A percentile compares a stretch with the other conserved stretches of the same genome.
These are phyloP conservation scores for Apantesis nais DNA, from an alignment of 2,888 invertebrate species.

Conservation along the genomic window DNA sequence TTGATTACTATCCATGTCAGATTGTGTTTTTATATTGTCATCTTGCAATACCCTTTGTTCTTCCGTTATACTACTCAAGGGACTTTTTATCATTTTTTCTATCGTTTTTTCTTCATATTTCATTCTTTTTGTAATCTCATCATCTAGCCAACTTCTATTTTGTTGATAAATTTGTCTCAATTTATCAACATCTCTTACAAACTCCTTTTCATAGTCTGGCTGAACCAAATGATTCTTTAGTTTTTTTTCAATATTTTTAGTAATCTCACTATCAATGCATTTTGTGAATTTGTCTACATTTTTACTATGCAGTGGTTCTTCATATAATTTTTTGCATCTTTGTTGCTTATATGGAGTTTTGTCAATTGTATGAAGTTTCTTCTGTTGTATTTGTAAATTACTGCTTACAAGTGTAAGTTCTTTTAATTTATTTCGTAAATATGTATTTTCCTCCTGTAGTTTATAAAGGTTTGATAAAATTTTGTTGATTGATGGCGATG, in stretches of 20 bases:
- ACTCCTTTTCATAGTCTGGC: constrained; percentile 67
- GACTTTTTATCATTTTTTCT: constrained; percentile 53
- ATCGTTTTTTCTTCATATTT: constrained; percentile 56
- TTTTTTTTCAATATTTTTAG: constrained; percentile 47
- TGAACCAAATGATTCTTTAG: constrained; percentile 51
- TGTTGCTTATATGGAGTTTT: constrained; percentile 60
- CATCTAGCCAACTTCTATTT: constrained; percentile 77
- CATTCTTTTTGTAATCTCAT: constrained; percentile 66
- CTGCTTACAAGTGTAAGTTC: constrained; percentile 66
- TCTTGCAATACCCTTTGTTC: constrained; percentile 47
- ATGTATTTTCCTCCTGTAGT: constrained; percentile 81
- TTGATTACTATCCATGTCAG: constrained; percentile 16
- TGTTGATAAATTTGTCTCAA: constrained; percentile 71
- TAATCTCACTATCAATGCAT: constrained; percentile 65
- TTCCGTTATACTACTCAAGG: constrained; percentile 51
- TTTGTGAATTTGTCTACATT: constrained; percentile 65
- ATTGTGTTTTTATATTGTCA: constrained; percentile 40
- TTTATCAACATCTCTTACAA: constrained; percentile 67
- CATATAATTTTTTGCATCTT: constrained; percentile 77
- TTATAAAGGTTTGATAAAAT: constrained; percentile 80
- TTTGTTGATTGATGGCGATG: constrained; percentile 76
- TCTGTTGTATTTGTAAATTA: constrained; percentile 59
- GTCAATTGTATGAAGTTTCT: constrained; percentile 52
- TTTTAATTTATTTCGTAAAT: constrained; percentile 73
- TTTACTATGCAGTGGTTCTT: constrained; percentile 70